Conservation (phyloP, 2,113 vertebrate species). For the Phylloscopus trochilus region DNA sequence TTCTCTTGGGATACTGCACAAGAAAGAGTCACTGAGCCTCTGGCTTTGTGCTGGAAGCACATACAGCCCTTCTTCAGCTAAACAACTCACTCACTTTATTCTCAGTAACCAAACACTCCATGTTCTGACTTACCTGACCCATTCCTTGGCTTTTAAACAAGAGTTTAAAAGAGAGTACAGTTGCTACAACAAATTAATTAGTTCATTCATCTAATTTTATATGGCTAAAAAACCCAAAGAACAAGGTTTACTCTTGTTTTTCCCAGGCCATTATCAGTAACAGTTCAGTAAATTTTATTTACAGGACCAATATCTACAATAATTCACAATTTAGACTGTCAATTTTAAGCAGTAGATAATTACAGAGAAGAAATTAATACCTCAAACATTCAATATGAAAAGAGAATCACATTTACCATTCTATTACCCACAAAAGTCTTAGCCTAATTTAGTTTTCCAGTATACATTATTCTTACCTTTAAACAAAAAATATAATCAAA, state of each 20-base stretch:
- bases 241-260: not conserved
- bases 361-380: not conserved
- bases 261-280: not conserved
- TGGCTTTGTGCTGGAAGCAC: not conserved
- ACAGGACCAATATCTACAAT: not conserved
- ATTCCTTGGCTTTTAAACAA: not conserved
- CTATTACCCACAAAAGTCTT: not conserved
- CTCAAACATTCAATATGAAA: not conserved
- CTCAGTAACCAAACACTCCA: not conserved
- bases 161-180: too few species aligned
- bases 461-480: not conserved
- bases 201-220: not conserved
- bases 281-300: not conserved
- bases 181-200: not conserved
- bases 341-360: not conserved
- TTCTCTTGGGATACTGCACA: not conserved
- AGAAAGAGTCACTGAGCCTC: not conserved
- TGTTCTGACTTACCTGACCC: not conserved
- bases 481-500: not conserved
- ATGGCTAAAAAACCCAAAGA: not conserved
- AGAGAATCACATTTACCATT: not conserved
- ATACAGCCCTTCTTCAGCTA: not conserved
- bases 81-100: not conserved
- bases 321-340: not conserved
- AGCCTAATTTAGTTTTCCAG: not conserved